Conservation (phyloP, 2,888 invertebrate species). For the Protodeltote pygarga region DNA sequence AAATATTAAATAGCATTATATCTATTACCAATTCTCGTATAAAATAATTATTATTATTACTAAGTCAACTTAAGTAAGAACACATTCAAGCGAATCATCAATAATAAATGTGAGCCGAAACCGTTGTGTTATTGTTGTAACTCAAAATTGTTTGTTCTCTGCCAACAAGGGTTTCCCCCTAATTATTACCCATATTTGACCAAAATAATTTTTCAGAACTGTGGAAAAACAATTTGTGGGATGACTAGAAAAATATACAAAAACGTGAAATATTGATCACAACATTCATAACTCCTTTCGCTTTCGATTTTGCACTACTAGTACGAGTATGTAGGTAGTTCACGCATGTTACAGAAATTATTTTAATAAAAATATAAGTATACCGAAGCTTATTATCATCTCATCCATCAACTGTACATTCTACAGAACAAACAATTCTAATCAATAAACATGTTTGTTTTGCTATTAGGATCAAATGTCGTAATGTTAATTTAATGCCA, state of each 20-base stretch:
- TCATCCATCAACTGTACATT: constrained; percentile 7
- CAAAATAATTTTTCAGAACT: too few species aligned
- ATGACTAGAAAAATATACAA: background rate
- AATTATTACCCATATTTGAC: background rate
- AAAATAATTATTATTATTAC: too few species aligned
- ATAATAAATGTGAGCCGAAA: constrained; percentile 3
- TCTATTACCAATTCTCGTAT: too few species aligned
- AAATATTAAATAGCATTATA: too few species aligned
- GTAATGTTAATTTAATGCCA: constrained; percentile 26
- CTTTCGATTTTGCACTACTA: constrained; percentile 43
- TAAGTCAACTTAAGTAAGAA: background rate
- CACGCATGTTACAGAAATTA: constrained; percentile 38
- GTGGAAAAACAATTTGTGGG: too few species aligned
- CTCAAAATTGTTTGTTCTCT: constrained; percentile 1
- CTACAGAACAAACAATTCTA: constrained; percentile 8
- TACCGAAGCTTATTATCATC: constrained; percentile 24
- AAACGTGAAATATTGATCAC: background rate
- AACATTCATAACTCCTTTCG: constrained; percentile 7
- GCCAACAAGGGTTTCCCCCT: too few species aligned
- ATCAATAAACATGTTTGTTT: constrained; percentile 34
- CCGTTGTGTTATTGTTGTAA: background rate
- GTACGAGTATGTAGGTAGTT: constrained; percentile 32
- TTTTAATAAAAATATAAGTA: too few species aligned
- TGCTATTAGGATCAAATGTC: constrained; percentile 39
- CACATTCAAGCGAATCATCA: constrained; percentile 7